Conservation (phyloP, 1,140 invertebrate genomes). For the Drusus annulatus region DNA sequence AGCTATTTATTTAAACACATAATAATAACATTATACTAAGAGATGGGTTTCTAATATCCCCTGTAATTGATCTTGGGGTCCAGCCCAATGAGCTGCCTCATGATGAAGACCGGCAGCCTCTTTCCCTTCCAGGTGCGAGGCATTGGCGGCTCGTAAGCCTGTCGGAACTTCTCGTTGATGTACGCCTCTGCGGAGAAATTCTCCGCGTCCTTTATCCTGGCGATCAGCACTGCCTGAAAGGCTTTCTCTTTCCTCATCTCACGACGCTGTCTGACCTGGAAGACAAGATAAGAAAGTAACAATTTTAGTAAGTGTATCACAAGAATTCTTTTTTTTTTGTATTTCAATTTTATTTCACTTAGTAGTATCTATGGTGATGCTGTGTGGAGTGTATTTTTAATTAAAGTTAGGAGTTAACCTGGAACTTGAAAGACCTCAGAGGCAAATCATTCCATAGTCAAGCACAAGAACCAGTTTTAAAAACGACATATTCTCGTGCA, state of each 20-base stretch:
- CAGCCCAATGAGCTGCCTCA: slow-evolving; percentile 71
- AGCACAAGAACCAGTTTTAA: too few relatives aligned
- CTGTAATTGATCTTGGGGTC: slow-evolving; percentile 70
- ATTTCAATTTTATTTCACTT: too few relatives aligned
- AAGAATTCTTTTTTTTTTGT: too few relatives aligned
- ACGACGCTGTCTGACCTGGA: slow-evolving; percentile 75
- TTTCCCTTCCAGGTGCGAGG: slow-evolving; percentile 78
- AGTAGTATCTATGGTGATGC: too few relatives aligned
- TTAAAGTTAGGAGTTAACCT: too few relatives aligned
- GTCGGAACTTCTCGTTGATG: slow-evolving; percentile 75
- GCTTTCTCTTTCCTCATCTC: slow-evolving; percentile 81
- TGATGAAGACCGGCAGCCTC: slow-evolving; percentile 76
- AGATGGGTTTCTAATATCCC: slow-evolving; percentile 15
- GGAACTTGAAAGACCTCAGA: too few relatives aligned
- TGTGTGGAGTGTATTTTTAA: too few relatives aligned
- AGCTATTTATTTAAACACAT: slow-evolving; percentile 1
- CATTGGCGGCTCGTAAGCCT: slow-evolving; percentile 75
- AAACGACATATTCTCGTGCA: too few relatives aligned
- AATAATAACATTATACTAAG: background rate
- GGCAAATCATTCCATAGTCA: too few relatives aligned
- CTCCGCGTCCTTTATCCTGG: slow-evolving; percentile 80
- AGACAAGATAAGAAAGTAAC: slow-evolving; percentile 49
- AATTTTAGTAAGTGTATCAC: background rate
- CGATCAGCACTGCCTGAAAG: slow-evolving; percentile 81
- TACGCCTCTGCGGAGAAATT: slow-evolving; percentile 83